These are phyloP conservation scores for Thermophis baileyi DNA, from an alignment of 2,113 vertebrate genomes.

Conservation along the genomic window DNA sequence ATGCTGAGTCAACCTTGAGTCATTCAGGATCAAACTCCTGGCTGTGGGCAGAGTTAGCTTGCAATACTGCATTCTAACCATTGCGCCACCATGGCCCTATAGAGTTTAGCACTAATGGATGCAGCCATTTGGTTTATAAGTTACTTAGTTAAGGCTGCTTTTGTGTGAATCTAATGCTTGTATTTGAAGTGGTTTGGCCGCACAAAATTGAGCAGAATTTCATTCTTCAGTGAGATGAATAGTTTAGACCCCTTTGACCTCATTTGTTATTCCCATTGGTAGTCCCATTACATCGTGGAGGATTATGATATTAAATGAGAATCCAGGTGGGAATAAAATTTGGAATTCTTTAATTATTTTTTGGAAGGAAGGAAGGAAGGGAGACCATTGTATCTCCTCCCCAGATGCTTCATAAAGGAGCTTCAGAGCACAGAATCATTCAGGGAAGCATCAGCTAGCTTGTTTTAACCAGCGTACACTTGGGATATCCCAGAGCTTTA, in stretches of 20 bases:
- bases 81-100: not conserved
- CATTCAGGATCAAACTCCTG: not conserved
- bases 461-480: not conserved
- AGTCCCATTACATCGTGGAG: conserved; percentile 28
- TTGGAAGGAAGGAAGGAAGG: conserved; percentile 28
- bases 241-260: conserved; percentile 52
- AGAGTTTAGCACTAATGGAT: not conserved
- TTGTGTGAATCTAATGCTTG: not conserved
- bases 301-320: conserved; percentile 54
- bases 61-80: not conserved
- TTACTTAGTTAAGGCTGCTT: not conserved
- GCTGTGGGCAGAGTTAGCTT: not conserved
- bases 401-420: not conserved
- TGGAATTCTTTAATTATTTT: conserved; percentile 48
- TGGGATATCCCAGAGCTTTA: not conserved
- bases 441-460: not conserved
- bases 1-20: not conserved
- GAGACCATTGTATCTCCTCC: conserved; percentile 10
- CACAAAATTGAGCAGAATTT: not conserved
- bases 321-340: conserved; percentile 37
- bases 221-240: conserved; percentile 3
- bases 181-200: not conserved
- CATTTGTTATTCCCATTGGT: conserved; percentile 51
- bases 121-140: not conserved
- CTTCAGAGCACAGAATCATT: not conserved